Conservation (phyloP, 2,797 vertebrate species). For the Karalla daura region DNA sequence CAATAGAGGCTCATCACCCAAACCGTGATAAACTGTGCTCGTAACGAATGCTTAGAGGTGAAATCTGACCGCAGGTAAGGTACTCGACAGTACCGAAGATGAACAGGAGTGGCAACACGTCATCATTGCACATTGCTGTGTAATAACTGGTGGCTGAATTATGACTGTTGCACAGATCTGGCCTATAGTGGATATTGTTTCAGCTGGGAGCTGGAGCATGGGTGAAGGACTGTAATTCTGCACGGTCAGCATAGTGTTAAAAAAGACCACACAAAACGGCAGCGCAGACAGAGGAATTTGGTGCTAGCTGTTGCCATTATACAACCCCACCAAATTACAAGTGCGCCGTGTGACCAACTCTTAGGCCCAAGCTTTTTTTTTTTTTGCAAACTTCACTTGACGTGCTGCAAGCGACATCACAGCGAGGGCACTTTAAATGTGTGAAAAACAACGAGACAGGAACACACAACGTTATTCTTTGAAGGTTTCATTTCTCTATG, state of each 20-base stretch:
- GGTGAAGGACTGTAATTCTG: constrained; percentile 26
- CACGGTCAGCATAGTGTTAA: constrained; percentile 53
- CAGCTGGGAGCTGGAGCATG: constrained; percentile 18
- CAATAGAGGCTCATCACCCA: constrained; percentile 16
- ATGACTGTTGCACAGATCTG: constrained; percentile 18
- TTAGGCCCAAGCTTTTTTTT: constrained; percentile 8
- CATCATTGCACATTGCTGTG: constrained; percentile 25
- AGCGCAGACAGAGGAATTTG: constrained; percentile 54
- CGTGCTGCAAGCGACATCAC: no score
- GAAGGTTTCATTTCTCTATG: not conserved
- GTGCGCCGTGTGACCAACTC: constrained; percentile 19
- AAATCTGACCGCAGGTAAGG: constrained; percentile 4
- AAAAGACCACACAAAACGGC: constrained; percentile 45
- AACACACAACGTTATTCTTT: not conserved
- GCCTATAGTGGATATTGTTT: constrained; percentile 26
- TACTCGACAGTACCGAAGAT: not conserved
- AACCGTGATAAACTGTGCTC: not conserved
- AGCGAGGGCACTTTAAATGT: constrained; percentile 4
- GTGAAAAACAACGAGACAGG: not conserved
- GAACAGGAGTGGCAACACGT: constrained; percentile 2
- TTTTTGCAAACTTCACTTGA: constrained; percentile 19
- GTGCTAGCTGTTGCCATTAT: constrained; percentile 62
- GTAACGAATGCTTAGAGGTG: not conserved
- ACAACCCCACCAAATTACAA: constrained; percentile 61
- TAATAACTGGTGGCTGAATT: constrained; percentile 34